Evolutionary conservation across 2,888 invertebrate genomes (phyloP), one percentile per base, ranked within the genome.

Genomic region (Drosophila putrida): DNA sequence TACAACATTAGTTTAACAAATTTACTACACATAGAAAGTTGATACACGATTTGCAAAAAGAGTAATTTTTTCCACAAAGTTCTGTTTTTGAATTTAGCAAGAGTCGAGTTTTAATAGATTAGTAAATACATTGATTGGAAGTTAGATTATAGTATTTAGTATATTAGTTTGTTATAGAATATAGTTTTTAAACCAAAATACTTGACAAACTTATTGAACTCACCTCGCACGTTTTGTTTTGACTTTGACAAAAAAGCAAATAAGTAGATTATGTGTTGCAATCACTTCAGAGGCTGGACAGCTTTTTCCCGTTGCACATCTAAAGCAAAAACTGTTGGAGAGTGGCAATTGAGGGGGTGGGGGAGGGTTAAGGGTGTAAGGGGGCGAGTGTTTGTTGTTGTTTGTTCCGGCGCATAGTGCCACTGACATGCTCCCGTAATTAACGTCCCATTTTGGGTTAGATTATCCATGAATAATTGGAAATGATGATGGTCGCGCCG

Each of bases 391-490:
- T 35, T 36, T 38, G 36, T n/a, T 47, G 53, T n/a, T 47, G 53
- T 47, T 6, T 41, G n/a, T 27, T n/a, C 28, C n/a, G 41, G 53
- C 53, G 54, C 64, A 66, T 57, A 62, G 65, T 82, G 88, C 62
- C 77, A 67, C 36, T 88, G 88, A 83, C 83, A 83, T 85, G 88
- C 80, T 79, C 71, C 62, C 63, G 91, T 91, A 92, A 92, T 92
- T 92, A 92, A 92, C 90, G 91, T 91, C 90, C 91, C 90, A 91
- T 91, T 91, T 89, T 81, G 90, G 90, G 90, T 90, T 91, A 91
- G 90, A 92, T 92, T 92, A 90, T 90, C 91, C 91, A 90, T 91
- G 90, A 92, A 90, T 92, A 92, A 92, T 91, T 91, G 91, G 86
- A 63, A 75, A 79, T 71, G 68, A 61, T 71, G 67, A 59, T 75